Percentiles rank a stretch among this genome's conserved stretches.
Conservation (phyloP, 1,140 invertebrate species). For the Radopholus similis region DNA sequence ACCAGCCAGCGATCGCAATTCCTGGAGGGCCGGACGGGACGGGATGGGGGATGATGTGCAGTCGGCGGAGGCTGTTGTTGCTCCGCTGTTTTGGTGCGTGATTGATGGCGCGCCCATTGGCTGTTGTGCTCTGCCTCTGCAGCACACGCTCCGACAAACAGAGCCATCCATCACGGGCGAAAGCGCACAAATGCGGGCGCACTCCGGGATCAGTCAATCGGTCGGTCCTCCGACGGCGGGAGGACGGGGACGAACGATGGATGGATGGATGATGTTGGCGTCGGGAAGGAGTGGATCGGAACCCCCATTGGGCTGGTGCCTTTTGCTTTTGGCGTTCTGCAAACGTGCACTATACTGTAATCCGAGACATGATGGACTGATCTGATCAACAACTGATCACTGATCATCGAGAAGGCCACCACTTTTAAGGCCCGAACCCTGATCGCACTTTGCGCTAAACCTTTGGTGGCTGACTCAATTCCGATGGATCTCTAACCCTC, state of each 20-base stretch:
- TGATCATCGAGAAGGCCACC: background rate
- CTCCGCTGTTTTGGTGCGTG: constrained; percentile 1
- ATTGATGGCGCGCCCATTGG: background rate
- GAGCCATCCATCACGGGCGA: background rate
- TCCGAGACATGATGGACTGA: too few relatives aligned
- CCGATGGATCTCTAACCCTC: too few relatives aligned
- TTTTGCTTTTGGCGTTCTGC: too few relatives aligned
- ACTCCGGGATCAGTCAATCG: too few relatives aligned
- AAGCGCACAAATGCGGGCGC: background rate
- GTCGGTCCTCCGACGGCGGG: too few relatives aligned
- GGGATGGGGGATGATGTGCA: background rate
- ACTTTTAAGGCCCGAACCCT: too few relatives aligned
- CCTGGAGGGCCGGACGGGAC: background rate
- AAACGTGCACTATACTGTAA: too few relatives aligned
- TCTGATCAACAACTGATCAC: background rate
- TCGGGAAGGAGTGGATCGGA: background rate
- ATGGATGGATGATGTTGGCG: background rate
- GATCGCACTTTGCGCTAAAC: too few relatives aligned
- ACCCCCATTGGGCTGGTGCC: background rate
- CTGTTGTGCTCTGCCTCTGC: background rate
- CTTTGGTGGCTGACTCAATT: too few relatives aligned
- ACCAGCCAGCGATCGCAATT: background rate
- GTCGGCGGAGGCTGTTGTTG: background rate
- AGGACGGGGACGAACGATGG: background rate
- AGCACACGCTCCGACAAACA: constrained; percentile 6